phyloP scores from a whole-genome alignment of 2,888 invertebrate species.

The Hypomecis punctinalis region DNA sequence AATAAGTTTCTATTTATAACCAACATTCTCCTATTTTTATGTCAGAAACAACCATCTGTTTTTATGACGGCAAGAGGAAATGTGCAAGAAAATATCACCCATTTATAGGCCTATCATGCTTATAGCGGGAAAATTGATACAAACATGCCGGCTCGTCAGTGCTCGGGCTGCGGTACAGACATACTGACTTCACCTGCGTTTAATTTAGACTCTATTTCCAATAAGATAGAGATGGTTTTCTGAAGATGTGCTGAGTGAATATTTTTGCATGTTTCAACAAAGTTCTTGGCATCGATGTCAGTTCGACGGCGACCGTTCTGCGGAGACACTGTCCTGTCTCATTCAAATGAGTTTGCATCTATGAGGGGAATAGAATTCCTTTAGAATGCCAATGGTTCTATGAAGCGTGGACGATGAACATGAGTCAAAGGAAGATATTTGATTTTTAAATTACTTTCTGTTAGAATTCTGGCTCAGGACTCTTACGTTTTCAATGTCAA shows the following conservation, averaged over 20 bases:
- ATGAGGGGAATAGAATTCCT: slow-evolving; percentile 21
- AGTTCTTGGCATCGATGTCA: slow-evolving; percentile 38
- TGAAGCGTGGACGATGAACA: background rate
- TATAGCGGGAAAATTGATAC: slow-evolving; percentile 45
- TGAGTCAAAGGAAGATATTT: background rate
- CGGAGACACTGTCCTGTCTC: slow-evolving; percentile 32
- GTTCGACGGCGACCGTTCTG: slow-evolving; percentile 29
- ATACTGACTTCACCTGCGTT: slow-evolving; percentile 15
- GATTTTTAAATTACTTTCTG: background rate
- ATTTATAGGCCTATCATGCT: slow-evolving; percentile 37
- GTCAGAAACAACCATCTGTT: slow-evolving; percentile 29
- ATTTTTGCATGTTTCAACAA: slow-evolving; percentile 33
- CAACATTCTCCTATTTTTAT: slow-evolving; percentile 30
- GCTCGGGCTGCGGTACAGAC: slow-evolving; percentile 33
- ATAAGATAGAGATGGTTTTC: slow-evolving; percentile 18
- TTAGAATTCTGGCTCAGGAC: no score
- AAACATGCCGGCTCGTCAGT: slow-evolving; percentile 38
- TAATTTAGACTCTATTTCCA: slow-evolving; percentile 9
- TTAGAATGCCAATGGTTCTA: slow-evolving; percentile 11
- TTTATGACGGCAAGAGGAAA: slow-evolving; percentile 40
- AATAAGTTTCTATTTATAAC: background rate
- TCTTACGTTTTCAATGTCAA: background rate
- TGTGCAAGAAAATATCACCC: slow-evolving; percentile 34
- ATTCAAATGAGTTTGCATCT: slow-evolving; percentile 26
- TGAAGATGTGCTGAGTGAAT: slow-evolving; percentile 5